phyloP scores from a whole-genome alignment of 2,888 invertebrate species.

The Antitype chi region DNA sequence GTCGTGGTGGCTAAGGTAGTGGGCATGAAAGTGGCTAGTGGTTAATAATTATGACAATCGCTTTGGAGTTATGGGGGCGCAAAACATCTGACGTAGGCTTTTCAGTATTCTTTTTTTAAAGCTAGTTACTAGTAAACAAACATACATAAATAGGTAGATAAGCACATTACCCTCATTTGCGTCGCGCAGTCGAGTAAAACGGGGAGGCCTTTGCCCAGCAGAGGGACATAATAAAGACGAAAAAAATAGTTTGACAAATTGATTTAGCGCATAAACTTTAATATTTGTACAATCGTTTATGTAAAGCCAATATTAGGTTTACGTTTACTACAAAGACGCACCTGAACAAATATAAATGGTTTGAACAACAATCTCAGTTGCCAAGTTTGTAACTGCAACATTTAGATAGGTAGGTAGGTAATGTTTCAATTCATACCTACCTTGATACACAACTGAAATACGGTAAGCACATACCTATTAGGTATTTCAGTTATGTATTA shows the following conservation, averaged over 20 bases:
- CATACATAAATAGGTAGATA: too few species aligned
- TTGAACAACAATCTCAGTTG: conserved; percentile 40
- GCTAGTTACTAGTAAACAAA: too few species aligned
- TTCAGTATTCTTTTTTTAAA: neutral
- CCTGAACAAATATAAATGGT: conserved; percentile 21
- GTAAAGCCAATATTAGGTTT: neutral
- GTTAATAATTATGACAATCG: neutral
- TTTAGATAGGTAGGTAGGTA: conserved; percentile 1
- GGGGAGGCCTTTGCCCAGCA: neutral
- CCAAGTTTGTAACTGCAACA: conserved; percentile 36
- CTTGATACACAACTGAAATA: neutral
- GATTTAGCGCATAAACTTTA: neutral
- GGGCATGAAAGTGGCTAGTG: neutral
- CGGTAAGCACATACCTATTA: neutral
- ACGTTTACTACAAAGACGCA: conserved; percentile 7
- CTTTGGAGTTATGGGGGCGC: neutral
- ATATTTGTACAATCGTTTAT: neutral
- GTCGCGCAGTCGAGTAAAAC: neutral
- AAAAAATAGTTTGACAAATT: neutral
- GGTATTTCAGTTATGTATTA: too few species aligned
- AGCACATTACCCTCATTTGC: too few species aligned
- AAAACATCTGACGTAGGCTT: neutral
- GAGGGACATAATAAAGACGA: neutral
- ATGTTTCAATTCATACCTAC: neutral
- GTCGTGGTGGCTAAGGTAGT: too few species aligned